Conservation (phyloP, 2,888 invertebrate genomes). For the Nomada ruficornis region DNA sequence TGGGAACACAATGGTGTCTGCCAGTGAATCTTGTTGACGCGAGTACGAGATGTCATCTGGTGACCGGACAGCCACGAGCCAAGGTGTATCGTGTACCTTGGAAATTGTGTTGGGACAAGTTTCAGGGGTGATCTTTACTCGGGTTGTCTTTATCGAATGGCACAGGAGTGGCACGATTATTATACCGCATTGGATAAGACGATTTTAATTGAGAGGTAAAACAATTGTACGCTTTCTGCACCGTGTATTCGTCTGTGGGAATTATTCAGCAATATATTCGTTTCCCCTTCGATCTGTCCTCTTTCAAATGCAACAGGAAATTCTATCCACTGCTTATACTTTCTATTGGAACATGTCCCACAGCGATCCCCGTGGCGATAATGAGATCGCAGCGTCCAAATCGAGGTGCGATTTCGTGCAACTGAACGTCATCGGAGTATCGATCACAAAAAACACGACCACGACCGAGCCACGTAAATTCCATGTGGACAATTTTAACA, state of each 20-base stretch:
- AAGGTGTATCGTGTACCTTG: constrained; percentile 1
- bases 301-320: too few species aligned
- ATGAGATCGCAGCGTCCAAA: neutral
- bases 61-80: constrained; percentile 5
- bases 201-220: too few species aligned
- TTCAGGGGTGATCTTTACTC: neutral
- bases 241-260: too few species aligned
- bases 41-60: constrained; percentile 42
- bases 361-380: too few species aligned
- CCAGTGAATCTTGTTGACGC: constrained; percentile 46
- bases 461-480: neutral
- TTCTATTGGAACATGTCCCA: too few species aligned
- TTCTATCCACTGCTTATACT: too few species aligned
- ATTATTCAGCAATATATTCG: too few species aligned
- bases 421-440: neutral
- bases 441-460: neutral
- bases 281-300: too few species aligned
- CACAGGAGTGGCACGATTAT: too few species aligned
- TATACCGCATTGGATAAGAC: too few species aligned
- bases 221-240: too few species aligned
- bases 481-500: constrained; percentile 54
- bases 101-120: neutral
- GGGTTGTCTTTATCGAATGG: neutral
- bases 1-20: constrained; percentile 37
- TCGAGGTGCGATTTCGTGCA: neutral